Percentiles rank a stretch among this genome's conserved stretches.
Conservation (phyloP, 2,113 vertebrate species). For the Marmota flaviventris region DNA sequence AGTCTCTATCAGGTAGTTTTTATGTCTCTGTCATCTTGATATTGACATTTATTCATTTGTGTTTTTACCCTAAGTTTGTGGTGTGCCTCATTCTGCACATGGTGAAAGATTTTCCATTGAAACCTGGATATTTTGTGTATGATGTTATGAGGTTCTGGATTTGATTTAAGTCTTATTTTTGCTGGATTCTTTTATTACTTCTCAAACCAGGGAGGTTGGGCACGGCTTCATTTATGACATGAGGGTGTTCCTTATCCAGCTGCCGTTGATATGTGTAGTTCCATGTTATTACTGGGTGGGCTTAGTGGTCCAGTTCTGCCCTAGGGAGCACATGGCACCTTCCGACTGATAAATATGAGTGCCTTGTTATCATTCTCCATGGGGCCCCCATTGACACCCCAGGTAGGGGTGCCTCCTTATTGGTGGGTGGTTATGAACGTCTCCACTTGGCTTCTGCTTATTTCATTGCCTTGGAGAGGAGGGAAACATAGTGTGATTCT, state of each 20-base stretch:
- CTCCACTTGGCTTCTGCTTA: background rate
- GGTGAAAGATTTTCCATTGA: background rate
- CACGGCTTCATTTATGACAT: background rate
- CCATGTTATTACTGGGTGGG: background rate
- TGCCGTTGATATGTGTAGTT: background rate
- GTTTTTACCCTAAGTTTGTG: background rate
- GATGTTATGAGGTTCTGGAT: background rate
- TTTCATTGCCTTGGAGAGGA: background rate
- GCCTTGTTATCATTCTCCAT: fast-evolving
- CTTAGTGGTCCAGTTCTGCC: fast-evolving
- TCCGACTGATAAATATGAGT: background rate
- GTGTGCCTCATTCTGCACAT: background rate
- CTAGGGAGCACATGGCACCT: background rate
- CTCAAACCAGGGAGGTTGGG: background rate
- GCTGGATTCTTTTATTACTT: background rate
- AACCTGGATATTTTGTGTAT: background rate
- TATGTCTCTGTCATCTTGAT: background rate
- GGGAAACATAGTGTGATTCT: background rate
- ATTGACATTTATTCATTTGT: no score
- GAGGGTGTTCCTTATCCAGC: background rate
- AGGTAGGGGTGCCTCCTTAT: background rate
- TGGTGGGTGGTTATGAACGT: background rate
- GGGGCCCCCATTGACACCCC: background rate
- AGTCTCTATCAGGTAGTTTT: background rate
- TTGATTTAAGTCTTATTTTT: background rate